These are phyloP conservation scores for Glareola pratincola DNA, from an alignment of 2,113 vertebrate genomes.

Conservation along the genomic window DNA sequence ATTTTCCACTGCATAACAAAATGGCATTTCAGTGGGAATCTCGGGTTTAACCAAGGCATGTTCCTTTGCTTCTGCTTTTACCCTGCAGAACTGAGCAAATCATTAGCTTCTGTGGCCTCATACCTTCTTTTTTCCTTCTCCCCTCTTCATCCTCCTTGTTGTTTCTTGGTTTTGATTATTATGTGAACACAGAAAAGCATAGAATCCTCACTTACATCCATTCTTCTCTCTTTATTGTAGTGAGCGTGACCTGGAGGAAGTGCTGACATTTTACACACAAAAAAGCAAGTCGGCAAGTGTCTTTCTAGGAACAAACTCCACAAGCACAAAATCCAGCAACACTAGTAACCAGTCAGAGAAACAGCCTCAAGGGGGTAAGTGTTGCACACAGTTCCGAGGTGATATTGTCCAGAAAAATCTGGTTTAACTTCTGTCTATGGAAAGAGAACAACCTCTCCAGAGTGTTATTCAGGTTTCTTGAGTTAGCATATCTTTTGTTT, in stretches of 20 bases:
- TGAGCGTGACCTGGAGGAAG: constrained; percentile 92
- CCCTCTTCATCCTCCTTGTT: not conserved
- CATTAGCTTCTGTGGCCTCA: not conserved
- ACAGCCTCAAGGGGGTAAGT: constrained; percentile 77
- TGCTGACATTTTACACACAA: constrained; percentile 93
- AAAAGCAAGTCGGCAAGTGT: constrained; percentile 90
- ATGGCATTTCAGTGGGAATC: not conserved
- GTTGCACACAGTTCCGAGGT: not conserved
- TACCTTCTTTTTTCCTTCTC: not conserved
- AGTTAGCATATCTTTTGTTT: not conserved
- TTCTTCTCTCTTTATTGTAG: constrained; percentile 72
- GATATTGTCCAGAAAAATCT: not conserved
- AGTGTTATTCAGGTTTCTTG: not conserved
- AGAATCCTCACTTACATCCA: not conserved
- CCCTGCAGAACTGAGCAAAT: not conserved
- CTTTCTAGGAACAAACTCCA: constrained; percentile 84
- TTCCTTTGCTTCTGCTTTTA: not conserved
- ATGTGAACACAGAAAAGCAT: not conserved
- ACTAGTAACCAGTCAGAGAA: constrained; percentile 50
- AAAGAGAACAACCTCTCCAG: not conserved
- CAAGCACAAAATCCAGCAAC: constrained; percentile 64
- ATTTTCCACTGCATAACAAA: not conserved
- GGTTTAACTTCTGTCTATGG: not conserved
- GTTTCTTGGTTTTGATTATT: not conserved
- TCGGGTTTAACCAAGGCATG: not conserved